phyloP scores from a whole-genome alignment of 64 coral and sea anemone species.

The Montipora capricornis region DNA sequence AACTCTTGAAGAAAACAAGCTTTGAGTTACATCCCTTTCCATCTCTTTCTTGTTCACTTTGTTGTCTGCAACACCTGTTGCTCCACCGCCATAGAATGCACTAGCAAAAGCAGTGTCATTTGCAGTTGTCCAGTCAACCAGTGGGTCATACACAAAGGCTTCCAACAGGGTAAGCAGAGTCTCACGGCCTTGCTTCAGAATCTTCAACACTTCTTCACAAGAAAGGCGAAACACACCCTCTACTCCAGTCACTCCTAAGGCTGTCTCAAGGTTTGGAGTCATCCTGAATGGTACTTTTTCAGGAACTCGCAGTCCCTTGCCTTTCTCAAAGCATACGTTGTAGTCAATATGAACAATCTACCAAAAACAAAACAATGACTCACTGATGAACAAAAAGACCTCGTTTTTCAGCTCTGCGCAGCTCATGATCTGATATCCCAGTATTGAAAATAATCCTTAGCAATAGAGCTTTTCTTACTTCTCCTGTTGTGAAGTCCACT shows the following conservation, averaged over 20 bases:
- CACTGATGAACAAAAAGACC: background rate
- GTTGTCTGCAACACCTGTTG: conserved; percentile 76
- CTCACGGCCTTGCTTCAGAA: conserved; percentile 90
- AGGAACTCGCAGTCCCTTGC: conserved; percentile 89
- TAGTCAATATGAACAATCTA: conserved; percentile 99
- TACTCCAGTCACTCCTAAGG: conserved; percentile 95
- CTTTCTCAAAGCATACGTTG: conserved; percentile 99
- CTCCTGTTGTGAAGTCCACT: conserved; percentile 98
- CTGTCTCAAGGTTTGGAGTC: conserved; percentile 95
- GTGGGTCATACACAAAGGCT: conserved; percentile 95
- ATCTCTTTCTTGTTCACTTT: conserved; percentile 98
- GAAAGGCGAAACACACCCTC: conserved; percentile 96
- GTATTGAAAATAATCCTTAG: background rate
- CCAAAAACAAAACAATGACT: background rate
- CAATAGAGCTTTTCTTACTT: conserved; percentile 38
- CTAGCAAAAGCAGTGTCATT: conserved; percentile 95
- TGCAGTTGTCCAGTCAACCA: conserved; percentile 95
- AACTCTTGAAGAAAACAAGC: conserved; percentile 93
- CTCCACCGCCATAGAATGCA: conserved; percentile 95
- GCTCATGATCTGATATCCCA: background rate
- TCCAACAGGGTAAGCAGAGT: conserved; percentile 91
- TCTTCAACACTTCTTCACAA: conserved; percentile 96
- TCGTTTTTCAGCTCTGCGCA: background rate
- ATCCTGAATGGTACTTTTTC: conserved; percentile 99
- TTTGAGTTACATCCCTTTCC: conserved; percentile 97